phyloP scores from a whole-genome alignment of 2,797 vertebrate genomes.

The Moxostoma hubbsi region DNA sequence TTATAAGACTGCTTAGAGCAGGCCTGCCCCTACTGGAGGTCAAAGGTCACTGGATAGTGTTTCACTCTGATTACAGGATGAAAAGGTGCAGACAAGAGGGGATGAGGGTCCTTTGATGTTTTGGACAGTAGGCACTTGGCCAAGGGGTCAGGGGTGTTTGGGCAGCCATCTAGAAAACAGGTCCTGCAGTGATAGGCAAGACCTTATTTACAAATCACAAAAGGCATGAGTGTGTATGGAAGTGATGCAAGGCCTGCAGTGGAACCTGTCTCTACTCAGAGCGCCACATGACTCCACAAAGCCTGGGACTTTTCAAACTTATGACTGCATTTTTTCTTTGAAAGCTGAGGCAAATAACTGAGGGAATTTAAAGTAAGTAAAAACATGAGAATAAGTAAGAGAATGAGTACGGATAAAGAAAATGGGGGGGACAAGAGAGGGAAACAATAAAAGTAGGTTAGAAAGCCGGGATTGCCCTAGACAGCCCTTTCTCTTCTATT shows the following conservation, averaged over 20 bases:
- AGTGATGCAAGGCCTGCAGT: conserved; percentile 10
- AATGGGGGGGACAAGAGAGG: neutral
- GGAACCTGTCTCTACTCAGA: conserved; percentile 27
- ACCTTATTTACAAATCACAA: conserved; percentile 44
- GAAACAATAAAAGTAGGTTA: conserved; percentile 17
- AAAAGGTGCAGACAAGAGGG: conserved; percentile 61
- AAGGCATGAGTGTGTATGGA: conserved; percentile 38
- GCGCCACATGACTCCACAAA: conserved; percentile 44
- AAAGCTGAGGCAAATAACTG: neutral
- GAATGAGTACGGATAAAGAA: neutral
- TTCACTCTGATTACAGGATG: conserved; percentile 67
- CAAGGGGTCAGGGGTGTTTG: conserved; percentile 6
- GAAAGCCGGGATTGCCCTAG: neutral
- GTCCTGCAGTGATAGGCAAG: conserved; percentile 38
- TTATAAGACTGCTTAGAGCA: conserved; percentile 45
- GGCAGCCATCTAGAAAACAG: conserved; percentile 13
- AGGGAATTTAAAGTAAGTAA: conserved; percentile 10
- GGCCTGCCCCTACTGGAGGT: conserved; percentile 42
- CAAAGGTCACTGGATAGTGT: conserved; percentile 61
- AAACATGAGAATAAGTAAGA: neutral
- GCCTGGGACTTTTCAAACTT: conserved; percentile 23
- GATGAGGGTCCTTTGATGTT: conserved; percentile 45
- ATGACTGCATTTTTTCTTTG: conserved; percentile 23
- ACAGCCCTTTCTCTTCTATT: conserved; percentile 29
- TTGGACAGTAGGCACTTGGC: conserved; percentile 36